Percentiles rank a stretch among this genome's conserved stretches.
phyloP scores from a whole-genome alignment of 2,113 vertebrate genomes.

The Cyanocitta stelleri region DNA sequence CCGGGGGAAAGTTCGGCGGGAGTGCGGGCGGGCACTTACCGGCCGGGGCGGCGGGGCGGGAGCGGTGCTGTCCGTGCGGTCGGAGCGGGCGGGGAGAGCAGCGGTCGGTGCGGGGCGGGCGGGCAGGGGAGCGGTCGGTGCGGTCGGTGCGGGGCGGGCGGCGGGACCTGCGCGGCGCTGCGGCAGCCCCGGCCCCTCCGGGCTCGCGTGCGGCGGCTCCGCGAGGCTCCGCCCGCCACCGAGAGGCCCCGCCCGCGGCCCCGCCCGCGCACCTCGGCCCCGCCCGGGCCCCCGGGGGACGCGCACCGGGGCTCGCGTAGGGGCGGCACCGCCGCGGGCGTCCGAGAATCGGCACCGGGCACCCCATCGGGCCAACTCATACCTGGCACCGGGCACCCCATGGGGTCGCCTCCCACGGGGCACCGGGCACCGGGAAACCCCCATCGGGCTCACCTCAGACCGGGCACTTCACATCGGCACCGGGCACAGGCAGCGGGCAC shows the following conservation, averaged over 20 bases:
- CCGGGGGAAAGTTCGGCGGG: background rate
- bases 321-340: background rate
- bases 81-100: background rate
- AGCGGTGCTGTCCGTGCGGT: background rate
- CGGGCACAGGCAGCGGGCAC: fast-evolving
- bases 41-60: background rate
- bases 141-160: too few species aligned
- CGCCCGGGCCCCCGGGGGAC: background rate
- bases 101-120: background rate
- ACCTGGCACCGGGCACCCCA: background rate
- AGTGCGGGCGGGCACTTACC: background rate
- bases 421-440: background rate
- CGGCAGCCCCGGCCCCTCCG: too few species aligned
- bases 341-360: background rate
- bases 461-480: background rate
- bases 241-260: too few species aligned
- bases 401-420: background rate
- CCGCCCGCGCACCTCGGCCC: background rate
- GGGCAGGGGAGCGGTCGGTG: background rate
- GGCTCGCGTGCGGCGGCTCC: too few species aligned
- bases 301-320: background rate
- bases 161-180: too few species aligned
- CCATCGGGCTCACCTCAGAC: background rate
- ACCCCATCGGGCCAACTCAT: background rate
- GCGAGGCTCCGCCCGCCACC: too few species aligned